Evolutionary conservation across 2,797 vertebrate species (phyloP), one percentile per base, ranked within the genome.

Genomic region (Acridotheres tristis): DNA sequence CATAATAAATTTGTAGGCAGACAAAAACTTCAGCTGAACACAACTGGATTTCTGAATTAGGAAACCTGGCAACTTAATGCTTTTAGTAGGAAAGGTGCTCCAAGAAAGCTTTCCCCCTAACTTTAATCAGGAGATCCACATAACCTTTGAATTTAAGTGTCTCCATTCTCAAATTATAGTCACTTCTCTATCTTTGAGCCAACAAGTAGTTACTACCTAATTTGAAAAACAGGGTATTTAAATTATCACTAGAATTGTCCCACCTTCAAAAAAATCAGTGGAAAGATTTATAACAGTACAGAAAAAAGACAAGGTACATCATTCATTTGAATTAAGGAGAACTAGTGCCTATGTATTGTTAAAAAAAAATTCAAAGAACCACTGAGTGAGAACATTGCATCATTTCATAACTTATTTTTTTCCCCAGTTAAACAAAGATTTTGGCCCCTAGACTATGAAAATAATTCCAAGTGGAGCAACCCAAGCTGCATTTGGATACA

Each of bases 341-440:
- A 13, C 3, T 5, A 48, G 11, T 1, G 1, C 11, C 13, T 58
- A 47, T 36, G 51, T 57, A 48, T 34, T 74, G 23, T 23, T 36
- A 43, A 30, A 29, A 54, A 10, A 59, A 20, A 43, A 30, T 3
- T 19, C 14, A 4, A 42, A 36, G 32, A 43, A 40, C 17, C 2
- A 29, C 2, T 47, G n/a, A 87, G 62, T 40, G 25, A 87, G 77
- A 89, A 54, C 3, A 8, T 48, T 30, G 47, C 3, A 40, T 9
- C 5, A 38, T 20, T 53, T 58, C 1, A 0, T 11, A 10, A 13
- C 13, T 1, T 6, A 30, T 34, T 1, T 7, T n/a, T 34, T 58
- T 55, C 30, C 26, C 29, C 9, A 15, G 42, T 30, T 69, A 23
- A 80, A 59, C 16, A 38, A 69, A 58, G 25, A 82, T 38, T 43